Evolutionary conservation across 2,797 vertebrate species (phyloP).

Genomic region (Moxostoma hubbsi): DNA sequence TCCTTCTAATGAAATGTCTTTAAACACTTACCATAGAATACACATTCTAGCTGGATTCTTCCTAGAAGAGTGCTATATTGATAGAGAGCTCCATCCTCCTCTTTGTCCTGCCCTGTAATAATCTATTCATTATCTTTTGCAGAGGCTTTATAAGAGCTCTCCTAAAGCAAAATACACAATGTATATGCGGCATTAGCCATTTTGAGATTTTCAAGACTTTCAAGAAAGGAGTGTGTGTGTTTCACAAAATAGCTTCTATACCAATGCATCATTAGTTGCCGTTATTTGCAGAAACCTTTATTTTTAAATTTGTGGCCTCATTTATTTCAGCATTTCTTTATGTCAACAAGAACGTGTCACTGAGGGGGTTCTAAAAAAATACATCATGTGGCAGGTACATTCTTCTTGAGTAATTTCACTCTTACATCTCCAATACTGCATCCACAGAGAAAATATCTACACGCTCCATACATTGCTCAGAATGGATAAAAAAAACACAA

Average conservation of each 20-base stretch:
- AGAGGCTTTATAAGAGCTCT: neutral
- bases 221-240: neutral
- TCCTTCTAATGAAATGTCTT: conserved; percentile 15
- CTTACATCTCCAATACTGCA: neutral
- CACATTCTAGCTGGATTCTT: conserved; percentile 22
- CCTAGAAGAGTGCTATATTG: conserved; percentile 37
- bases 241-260: neutral
- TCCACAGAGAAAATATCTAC: neutral
- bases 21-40: conserved; percentile 9
- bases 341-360: neutral
- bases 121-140: conserved; percentile 42
- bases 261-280: conserved; percentile 22
- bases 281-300: conserved; percentile 35
- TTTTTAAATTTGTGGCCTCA: conserved; percentile 33
- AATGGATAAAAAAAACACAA: conserved; percentile 12
- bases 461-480: neutral
- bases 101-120: conserved; percentile 18
- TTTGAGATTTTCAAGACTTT: conserved; percentile 20
- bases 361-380: neutral
- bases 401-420: neutral
- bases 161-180: neutral
- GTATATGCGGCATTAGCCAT: neutral
- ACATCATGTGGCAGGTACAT: neutral
- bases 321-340: conserved; percentile 16
- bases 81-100: conserved; percentile 75